A percentile compares a stretch with the other conserved stretches of the same genome.
Evolutionary conservation across 1,140 invertebrate species (phyloP).

Genomic region (Ephestia elutella): DNA sequence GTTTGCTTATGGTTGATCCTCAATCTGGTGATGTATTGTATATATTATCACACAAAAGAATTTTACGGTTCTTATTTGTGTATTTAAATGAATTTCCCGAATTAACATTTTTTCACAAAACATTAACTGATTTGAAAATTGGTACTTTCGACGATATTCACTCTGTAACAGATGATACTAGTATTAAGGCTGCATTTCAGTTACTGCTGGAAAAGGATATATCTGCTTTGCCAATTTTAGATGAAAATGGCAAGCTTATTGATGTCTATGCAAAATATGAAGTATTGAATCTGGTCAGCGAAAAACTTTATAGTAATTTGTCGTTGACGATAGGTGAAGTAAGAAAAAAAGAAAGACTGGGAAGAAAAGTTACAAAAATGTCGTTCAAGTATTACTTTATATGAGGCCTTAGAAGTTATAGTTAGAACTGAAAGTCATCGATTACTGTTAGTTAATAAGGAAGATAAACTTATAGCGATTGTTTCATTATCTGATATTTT

Average conservation of each 20-base stretch:
- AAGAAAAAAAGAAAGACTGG: conserved; percentile 71
- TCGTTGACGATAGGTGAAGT: conserved; percentile 63
- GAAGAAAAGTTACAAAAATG: conserved; percentile 71
- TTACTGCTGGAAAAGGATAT: conserved; percentile 63
- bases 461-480: conserved; percentile 62
- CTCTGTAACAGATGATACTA: conserved; percentile 56
- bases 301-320: conserved; percentile 68
- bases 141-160: conserved; percentile 61
- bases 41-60: conserved; percentile 67
- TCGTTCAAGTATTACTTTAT: conserved; percentile 69
- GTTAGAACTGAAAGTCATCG: conserved; percentile 73
- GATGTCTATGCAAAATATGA: conserved; percentile 69
- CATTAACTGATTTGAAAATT: conserved; percentile 58
- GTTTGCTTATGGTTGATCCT: conserved; percentile 63
- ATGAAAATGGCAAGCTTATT: conserved; percentile 56
- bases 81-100: conserved; percentile 69
- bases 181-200: conserved; percentile 60
- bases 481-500: conserved; percentile 69
- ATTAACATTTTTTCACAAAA: conserved; percentile 66
- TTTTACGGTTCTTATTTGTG: conserved; percentile 65
- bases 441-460: conserved; percentile 69
- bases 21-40: conserved; percentile 60
- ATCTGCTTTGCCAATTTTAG: conserved; percentile 62
- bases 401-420: conserved; percentile 73
- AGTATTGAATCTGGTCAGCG: conserved; percentile 67